Conservation (phyloP, 2,113 vertebrate genomes). For the Cavia aperea region DNA sequence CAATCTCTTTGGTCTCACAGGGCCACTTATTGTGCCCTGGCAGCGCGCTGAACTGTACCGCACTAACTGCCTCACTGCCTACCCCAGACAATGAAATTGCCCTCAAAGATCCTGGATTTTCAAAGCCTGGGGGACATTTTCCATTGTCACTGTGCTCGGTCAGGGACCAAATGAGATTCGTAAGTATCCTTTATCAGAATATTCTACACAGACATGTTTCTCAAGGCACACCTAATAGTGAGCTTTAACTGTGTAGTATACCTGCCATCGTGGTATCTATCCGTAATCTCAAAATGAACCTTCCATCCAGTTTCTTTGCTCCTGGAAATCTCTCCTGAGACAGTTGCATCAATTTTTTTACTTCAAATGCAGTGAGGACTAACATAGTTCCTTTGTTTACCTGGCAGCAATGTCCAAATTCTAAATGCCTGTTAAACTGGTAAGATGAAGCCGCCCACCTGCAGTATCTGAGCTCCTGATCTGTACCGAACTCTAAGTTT, state of each 20-base stretch:
- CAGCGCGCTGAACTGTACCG: neutral
- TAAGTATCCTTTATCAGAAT: neutral
- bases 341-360: neutral
- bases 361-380: neutral
- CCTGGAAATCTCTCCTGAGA: neutral
- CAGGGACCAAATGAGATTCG: neutral
- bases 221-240: neutral
- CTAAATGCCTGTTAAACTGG: neutral
- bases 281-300: neutral
- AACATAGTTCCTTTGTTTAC: neutral
- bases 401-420: neutral
- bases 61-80: neutral
- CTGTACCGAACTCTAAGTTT: rapidly evolving
- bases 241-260: too few relatives aligned
- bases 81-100: neutral
- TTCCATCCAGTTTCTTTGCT: neutral
- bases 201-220: neutral
- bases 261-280: neutral
- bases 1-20: neutral
- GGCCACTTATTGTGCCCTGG: neutral
- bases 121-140: neutral
- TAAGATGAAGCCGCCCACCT: neutral
- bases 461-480: rapidly evolving
- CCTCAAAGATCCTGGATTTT: neutral
- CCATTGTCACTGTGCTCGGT: neutral